Evolutionary conservation across 1,140 invertebrate genomes (phyloP).

Genomic region (Agraylea sexmaculata): DNA sequence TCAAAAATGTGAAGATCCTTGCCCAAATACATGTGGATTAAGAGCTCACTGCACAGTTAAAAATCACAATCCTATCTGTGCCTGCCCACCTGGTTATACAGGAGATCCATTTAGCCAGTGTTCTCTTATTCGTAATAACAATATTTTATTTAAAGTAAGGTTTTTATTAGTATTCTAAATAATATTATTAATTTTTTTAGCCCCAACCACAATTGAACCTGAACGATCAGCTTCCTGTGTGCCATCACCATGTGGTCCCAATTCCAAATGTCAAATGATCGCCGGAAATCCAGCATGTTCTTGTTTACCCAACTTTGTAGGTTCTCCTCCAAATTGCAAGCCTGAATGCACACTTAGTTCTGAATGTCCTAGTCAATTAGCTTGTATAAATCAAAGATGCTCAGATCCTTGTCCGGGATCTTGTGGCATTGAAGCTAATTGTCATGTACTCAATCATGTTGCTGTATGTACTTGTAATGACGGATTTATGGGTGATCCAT

Average conservation of each 20-base stretch:
- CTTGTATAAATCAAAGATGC: constrained; percentile 62
- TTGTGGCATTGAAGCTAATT: constrained; percentile 62
- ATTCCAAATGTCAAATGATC: constrained; percentile 63
- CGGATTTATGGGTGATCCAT: constrained; percentile 64
- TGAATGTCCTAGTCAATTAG: constrained; percentile 57
- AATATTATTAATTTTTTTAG: constrained; percentile 17
- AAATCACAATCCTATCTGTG: constrained; percentile 56
- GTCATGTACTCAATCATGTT: constrained; percentile 59
- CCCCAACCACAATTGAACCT: constrained; percentile 26
- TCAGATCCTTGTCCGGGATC: constrained; percentile 63
- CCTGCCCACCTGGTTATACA: constrained; percentile 56
- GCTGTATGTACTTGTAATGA: constrained; percentile 62
- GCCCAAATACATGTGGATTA: constrained; percentile 61
- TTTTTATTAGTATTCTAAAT: constrained; percentile 3
- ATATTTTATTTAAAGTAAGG: neutral
- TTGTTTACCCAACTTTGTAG: constrained; percentile 61
- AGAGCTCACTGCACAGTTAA: constrained; percentile 58
- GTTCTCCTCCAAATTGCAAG: constrained; percentile 60
- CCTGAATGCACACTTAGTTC: constrained; percentile 62
- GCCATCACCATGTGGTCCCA: constrained; percentile 70
- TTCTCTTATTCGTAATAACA: constrained; percentile 30
- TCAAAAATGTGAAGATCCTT: constrained; percentile 70
- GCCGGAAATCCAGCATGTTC: constrained; percentile 62
- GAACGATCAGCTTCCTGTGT: constrained; percentile 60
- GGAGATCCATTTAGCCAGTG: constrained; percentile 63